A percentile compares a stretch with the other conserved stretches of the same genome.
Evolutionary conservation across 2,888 invertebrate genomes (phyloP).

Genomic region (Volucella inflata): DNA sequence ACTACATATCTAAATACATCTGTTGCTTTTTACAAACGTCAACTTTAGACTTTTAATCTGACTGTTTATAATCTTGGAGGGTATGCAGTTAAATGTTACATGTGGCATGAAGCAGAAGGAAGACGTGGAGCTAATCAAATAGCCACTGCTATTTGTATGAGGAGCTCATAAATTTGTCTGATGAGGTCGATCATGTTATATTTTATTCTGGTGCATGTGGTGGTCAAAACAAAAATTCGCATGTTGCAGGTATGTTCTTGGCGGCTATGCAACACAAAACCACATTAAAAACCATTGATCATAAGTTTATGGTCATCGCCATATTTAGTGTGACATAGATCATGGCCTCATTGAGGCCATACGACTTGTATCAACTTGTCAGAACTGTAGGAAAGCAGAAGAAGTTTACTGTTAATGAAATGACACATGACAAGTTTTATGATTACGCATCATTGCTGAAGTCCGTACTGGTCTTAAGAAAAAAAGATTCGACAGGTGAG

Average conservation of each 20-base stretch:
- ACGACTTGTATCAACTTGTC: constrained; percentile 7
- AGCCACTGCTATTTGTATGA: constrained; percentile 22
- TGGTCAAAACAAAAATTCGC: background rate
- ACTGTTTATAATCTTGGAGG: constrained; percentile 22
- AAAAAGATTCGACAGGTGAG: constrained; percentile 17
- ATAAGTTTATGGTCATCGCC: constrained; percentile 3
- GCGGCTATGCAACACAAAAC: constrained; percentile 8
- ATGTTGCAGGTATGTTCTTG: constrained; percentile 7
- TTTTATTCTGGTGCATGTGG: background rate
- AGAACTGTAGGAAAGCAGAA: background rate
- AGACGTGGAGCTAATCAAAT: constrained; percentile 18
- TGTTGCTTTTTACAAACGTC: constrained; percentile 11
- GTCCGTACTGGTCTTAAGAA: constrained; percentile 11
- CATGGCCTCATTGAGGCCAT: background rate
- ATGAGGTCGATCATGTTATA: too few relatives aligned
- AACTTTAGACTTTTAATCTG: constrained; percentile 15
- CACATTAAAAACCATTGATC: constrained; percentile 4
- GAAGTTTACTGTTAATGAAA: constrained; percentile 8
- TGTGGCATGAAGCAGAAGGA: constrained; percentile 31
- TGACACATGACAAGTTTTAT: constrained; percentile 17
- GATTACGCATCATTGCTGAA: constrained; percentile 18
- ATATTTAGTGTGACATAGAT: background rate
- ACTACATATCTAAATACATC: background rate
- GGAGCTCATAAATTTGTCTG: constrained; percentile 10
- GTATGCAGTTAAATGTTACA: background rate